phyloP scores from a whole-genome alignment of 2,797 vertebrate species.

The Chelidonichthys spinosus region DNA sequence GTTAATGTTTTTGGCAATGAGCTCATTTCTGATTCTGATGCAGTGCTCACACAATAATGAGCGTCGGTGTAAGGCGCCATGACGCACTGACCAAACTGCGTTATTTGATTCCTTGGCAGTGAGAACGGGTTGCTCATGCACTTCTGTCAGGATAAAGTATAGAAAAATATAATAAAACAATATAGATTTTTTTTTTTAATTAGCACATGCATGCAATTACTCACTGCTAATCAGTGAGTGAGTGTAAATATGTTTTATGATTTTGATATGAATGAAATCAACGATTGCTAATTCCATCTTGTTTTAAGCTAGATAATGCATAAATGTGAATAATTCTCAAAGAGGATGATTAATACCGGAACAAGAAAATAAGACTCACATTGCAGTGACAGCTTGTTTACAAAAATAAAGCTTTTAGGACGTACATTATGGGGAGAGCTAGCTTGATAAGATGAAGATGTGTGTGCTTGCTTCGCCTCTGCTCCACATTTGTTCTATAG shows the following conservation, averaged over 20 bases:
- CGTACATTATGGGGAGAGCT: not conserved
- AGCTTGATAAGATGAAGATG: not conserved
- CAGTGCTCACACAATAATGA: too few relatives aligned
- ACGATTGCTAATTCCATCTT: not conserved
- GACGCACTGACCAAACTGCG: too few relatives aligned
- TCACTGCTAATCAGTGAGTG: not conserved
- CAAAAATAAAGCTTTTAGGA: not conserved
- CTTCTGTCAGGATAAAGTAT: too few relatives aligned
- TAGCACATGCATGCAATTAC: not conserved
- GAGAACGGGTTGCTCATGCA: not conserved
- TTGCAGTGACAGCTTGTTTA: not conserved
- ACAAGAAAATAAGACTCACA: not conserved
- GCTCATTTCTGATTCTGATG: too few relatives aligned
- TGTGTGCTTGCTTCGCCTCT: not conserved
- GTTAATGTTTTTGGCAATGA: too few relatives aligned
- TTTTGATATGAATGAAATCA: not conserved
- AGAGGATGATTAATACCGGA: not conserved
- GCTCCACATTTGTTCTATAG: not conserved
- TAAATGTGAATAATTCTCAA: not conserved
- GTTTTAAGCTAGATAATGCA: not conserved
- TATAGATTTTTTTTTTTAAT: too few relatives aligned
- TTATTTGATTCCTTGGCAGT: too few relatives aligned
- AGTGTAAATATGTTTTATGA: too few relatives aligned
- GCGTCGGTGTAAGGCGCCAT: too few relatives aligned
- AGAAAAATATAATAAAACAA: too few relatives aligned